phyloP scores from a whole-genome alignment of 2,888 invertebrate genomes.

The Heliconius ismenius region DNA sequence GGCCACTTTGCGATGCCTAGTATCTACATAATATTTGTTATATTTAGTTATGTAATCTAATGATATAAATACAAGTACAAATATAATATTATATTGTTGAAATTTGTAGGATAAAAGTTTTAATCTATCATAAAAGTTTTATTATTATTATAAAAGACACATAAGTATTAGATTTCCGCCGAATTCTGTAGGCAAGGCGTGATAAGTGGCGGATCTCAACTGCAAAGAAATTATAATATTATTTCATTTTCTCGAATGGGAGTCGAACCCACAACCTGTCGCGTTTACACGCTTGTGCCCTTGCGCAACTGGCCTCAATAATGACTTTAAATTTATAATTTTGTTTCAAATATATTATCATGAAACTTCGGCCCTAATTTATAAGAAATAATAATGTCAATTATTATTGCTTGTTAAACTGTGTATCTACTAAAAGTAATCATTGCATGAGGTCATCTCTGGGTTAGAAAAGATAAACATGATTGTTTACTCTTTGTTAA shows the following conservation, averaged over 20 bases:
- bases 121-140: background rate
- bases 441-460: conserved; percentile 17
- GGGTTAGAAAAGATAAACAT: conserved; percentile 23
- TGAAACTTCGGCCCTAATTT: background rate
- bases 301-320: background rate
- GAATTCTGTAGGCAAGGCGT: no score
- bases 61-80: background rate
- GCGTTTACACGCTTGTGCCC: no score
- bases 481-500: background rate
- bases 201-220: no score
- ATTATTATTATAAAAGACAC: background rate
- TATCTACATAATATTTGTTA: background rate
- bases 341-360: background rate
- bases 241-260: no score
- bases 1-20: background rate
- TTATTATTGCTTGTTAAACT: background rate
- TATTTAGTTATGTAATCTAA: background rate
- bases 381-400: background rate
- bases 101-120: background rate
- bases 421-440: conserved; percentile 3
- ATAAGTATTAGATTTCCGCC: background rate
- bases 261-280: no score
- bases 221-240: no score
- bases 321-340: background rate
- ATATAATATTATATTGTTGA: background rate